Conservation (phyloP, 2,797 vertebrate species). For the Scleropages formosus region DNA sequence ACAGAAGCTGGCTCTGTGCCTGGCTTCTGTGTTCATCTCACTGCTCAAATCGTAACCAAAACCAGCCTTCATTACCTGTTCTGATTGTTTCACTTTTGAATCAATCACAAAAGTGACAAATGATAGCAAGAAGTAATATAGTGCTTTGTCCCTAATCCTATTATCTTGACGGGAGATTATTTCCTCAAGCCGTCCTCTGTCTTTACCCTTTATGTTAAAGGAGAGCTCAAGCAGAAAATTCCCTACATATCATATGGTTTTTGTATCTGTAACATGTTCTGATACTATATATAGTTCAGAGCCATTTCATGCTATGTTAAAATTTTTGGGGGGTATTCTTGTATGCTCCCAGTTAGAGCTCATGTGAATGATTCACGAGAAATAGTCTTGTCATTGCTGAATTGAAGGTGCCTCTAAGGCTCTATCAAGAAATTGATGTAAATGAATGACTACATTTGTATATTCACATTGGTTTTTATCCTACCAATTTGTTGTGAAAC, state of each 20-base stretch:
- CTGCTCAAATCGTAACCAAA: too few relatives aligned
- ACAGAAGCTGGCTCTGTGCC: not conserved
- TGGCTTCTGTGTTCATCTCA: too few relatives aligned
- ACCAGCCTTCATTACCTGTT: too few relatives aligned
- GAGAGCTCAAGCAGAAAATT: not conserved
- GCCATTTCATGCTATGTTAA: not conserved
- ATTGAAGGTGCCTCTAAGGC: slow-evolving; percentile 13
- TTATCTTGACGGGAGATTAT: not conserved
- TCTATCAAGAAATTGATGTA: not conserved
- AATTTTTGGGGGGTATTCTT: not conserved
- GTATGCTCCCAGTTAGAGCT: too few relatives aligned
- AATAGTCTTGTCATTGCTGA: not conserved
- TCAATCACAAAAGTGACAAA: not conserved
- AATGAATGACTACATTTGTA: not conserved
- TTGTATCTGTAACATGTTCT: not conserved
- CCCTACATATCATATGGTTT: not conserved
- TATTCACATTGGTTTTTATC: not conserved
- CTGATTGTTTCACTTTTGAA: not conserved
- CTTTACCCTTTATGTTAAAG: not conserved
- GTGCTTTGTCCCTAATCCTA: too few relatives aligned
- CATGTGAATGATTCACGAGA: not conserved
- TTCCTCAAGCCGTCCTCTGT: not conserved
- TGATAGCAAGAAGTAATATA: not conserved
- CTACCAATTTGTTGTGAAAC: not conserved
- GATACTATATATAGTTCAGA: not conserved